These are phyloP conservation scores for Craseonycteris thonglongyai DNA, from an alignment of 2,113 vertebrate genomes.

Conservation along the genomic window DNA sequence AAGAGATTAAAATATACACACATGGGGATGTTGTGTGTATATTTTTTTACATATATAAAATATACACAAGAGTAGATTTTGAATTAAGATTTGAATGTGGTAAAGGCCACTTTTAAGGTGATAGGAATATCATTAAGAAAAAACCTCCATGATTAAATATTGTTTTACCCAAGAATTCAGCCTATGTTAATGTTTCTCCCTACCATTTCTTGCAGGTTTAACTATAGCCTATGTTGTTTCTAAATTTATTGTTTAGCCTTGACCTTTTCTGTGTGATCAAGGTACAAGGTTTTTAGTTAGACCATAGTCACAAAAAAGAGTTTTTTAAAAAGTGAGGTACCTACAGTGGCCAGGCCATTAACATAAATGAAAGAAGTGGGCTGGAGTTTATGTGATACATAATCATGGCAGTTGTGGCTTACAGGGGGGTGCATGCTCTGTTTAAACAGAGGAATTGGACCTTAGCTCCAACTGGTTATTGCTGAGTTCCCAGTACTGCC, in stretches of 20 bases:
- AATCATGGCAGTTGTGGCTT: background rate
- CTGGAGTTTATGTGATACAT: background rate
- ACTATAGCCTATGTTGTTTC: background rate
- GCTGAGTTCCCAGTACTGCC: background rate
- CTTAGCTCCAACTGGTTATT: background rate
- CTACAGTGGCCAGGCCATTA: background rate
- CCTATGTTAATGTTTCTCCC: background rate
- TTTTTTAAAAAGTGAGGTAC: background rate
- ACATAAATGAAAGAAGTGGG: background rate
- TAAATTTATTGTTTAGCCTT: background rate
- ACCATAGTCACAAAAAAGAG: background rate
- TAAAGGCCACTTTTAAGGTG: background rate
- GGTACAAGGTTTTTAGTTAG: background rate
- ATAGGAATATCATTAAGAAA: background rate
- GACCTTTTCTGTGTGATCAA: background rate
- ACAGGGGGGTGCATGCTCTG: background rate
- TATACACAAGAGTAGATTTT: background rate
- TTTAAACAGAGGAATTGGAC: background rate
- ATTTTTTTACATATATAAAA: no score
- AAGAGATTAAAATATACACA: slow-evolving; percentile 2
- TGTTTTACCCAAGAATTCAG: background rate
- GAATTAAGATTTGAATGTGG: background rate
- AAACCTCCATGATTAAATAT: background rate
- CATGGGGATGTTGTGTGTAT: no score
- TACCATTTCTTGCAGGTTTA: background rate